These are phyloP conservation scores for Chondrosia reniformis DNA, from an alignment of 37 sponge, comb jelly and placozoan genomes.

Conservation along the genomic window DNA sequence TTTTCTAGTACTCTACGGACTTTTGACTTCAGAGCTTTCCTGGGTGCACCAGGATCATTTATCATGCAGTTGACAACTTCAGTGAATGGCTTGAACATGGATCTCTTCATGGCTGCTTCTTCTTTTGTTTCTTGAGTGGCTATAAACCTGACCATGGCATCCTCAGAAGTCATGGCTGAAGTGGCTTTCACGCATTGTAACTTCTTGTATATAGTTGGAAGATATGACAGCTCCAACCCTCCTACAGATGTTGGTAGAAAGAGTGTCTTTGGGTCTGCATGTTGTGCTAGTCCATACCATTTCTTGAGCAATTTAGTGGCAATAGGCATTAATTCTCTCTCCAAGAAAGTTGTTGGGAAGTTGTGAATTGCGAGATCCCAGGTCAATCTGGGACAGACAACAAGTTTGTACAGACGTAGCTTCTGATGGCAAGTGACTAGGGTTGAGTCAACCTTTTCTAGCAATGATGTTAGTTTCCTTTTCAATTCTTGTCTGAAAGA, in stretches of 20 bases:
- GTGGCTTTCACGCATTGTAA: not conserved
- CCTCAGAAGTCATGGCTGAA: not conserved
- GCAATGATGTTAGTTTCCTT: slow-evolving; percentile 5
- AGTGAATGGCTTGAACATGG: slow-evolving; percentile 1
- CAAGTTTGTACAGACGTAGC: slow-evolving; percentile 22
- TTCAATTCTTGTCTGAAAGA: too few species aligned
- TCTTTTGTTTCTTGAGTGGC: not conserved
- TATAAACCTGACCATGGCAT: slow-evolving; percentile 6
- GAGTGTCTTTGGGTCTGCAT: slow-evolving; percentile 1
- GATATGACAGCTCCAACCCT: slow-evolving; percentile 17
- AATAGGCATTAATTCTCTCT: not conserved
- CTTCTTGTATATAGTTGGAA: slow-evolving; percentile 20
- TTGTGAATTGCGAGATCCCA: slow-evolving; percentile 20
- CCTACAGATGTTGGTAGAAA: slow-evolving; percentile 12
- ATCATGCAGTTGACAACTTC: not conserved
- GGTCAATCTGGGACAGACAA: slow-evolving; percentile 18
- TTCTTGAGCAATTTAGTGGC: slow-evolving; percentile 29
- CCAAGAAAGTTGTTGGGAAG: slow-evolving; percentile 16
- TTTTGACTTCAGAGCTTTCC: not conserved
- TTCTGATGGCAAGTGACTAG: slow-evolving; percentile 27
- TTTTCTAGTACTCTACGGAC: not conserved
- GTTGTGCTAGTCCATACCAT: slow-evolving; percentile 17
- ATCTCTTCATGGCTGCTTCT: not conserved
- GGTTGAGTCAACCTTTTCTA: slow-evolving; percentile 9
- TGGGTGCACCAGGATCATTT: slow-evolving; percentile 14